Conservation (phyloP, 2,797 vertebrate species). For the Myotis pilosus region DNA sequence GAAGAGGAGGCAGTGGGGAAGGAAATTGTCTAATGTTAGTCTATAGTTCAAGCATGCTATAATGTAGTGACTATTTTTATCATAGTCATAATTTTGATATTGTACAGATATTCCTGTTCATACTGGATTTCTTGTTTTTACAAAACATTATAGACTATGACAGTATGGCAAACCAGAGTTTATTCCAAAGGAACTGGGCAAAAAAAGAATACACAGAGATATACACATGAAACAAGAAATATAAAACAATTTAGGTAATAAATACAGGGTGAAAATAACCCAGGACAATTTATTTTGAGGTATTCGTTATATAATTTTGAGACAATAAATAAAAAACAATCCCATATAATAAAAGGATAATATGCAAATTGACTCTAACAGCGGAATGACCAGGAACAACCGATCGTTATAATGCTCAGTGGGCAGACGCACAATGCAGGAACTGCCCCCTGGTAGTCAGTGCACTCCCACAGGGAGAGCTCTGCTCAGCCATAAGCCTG, state of each 20-base stretch:
- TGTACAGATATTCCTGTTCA: neutral
- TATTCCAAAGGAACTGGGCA: neutral
- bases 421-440: no score
- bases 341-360: no score
- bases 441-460: no score
- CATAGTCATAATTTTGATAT: neutral
- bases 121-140: neutral
- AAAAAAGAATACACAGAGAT: neutral
- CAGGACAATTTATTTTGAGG: neutral
- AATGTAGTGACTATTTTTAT: neutral
- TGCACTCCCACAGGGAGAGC: no score
- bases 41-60: neutral
- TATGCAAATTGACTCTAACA: no score
- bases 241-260: neutral
- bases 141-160: neutral
- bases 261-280: neutral
- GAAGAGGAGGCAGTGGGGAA: neutral
- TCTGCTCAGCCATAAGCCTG: no score
- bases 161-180: neutral
- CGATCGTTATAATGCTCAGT: rapidly evolving
- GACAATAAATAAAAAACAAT: neutral
- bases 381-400: no score
- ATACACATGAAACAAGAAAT: neutral
- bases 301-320: neutral
- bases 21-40: neutral